Evolutionary conservation across 2,888 invertebrate species (phyloP), one percentile per base, ranked within the genome.

Genomic region (Calliphora vomitoria): DNA sequence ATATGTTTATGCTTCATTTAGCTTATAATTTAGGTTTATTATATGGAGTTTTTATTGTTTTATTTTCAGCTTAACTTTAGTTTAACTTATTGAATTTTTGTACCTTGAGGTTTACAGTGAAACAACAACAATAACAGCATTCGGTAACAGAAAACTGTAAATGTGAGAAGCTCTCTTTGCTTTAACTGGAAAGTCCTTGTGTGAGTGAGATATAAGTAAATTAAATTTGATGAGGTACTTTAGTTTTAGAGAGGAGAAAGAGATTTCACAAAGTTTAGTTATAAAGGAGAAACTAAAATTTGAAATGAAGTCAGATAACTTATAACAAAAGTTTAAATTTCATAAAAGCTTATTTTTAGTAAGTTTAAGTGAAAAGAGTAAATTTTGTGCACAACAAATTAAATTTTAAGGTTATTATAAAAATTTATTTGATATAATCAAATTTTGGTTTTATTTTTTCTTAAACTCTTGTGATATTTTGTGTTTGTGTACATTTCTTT

Each of bases 51-150:
- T 50, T 50, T 50, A 50, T 50, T 50, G 10, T 11, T 44, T 44
- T 50, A 50, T 50, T 4, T 35, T 35, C 35, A 6, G 35, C 6
- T 58, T 58, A 13, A 13, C 25, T 79, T 44, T 35, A 71, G 38
- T 62, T 82, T 62, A 78, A 47, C 35, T 72, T 72, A 68, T 79
- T 79, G 41, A 74, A 62, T 35, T 35, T 84, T 79, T 84, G 84
- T 84, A 84, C 84, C 84, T 53, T 85, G 64, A 53, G 47, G 79
- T 74, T 74, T 11, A 62, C 8, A 58, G 20, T 80, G 83, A 84
- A 84, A 79, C 83, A 84, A 47, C 66, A 66, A 72, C 64, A 20
- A 44, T 66, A 82, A 82, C 82, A 81, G 81, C 81, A 72, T 66
- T 10, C 15, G 64, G 41, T 82, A 64, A 5, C 18, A 31, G 11